Conservation (phyloP, 64 coral and sea anemone species). For the Exaiptasia diaphana region DNA sequence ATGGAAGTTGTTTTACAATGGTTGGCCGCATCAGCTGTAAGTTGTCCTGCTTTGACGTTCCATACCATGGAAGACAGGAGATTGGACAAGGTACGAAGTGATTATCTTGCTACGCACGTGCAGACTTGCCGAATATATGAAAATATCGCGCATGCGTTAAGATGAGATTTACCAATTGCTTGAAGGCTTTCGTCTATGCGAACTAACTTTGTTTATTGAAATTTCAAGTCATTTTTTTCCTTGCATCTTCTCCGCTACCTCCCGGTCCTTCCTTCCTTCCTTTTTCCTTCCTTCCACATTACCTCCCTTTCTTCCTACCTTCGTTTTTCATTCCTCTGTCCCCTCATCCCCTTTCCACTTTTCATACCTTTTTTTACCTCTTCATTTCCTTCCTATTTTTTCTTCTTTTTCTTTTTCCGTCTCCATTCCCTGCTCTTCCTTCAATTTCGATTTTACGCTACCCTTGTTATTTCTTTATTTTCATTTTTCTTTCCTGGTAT, state of each 20-base stretch:
- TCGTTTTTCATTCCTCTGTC: neutral
- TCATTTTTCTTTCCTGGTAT: too few relatives aligned
- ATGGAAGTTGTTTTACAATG: slow-evolving; percentile 78
- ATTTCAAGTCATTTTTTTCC: too few relatives aligned
- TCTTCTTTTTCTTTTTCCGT: neutral
- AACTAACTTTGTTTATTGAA: too few relatives aligned
- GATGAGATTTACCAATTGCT: too few relatives aligned
- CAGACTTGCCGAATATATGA: neutral
- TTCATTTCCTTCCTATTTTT: neutral
- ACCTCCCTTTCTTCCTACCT: neutral
- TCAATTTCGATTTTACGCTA: neutral
- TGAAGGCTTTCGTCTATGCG: too few relatives aligned
- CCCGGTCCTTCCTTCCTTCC: neutral
- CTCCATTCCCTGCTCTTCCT: neutral
- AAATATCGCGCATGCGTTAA: neutral
- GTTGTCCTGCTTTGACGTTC: slow-evolving; percentile 71
- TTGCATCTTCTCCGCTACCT: too few relatives aligned
- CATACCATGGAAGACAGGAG: slow-evolving; percentile 59
- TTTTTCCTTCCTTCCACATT: neutral
- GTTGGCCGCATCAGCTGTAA: slow-evolving; percentile 68
- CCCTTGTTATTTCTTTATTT: neutral
- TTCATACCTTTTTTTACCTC: too few relatives aligned
- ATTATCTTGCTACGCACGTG: too few relatives aligned
- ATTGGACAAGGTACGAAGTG: slow-evolving; percentile 53
- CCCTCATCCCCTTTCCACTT: neutral